Evolutionary conservation across 1,140 invertebrate genomes (phyloP), one percentile per base, ranked within the genome.

Genomic region (Brachionus asplanchnoidis): DNA sequence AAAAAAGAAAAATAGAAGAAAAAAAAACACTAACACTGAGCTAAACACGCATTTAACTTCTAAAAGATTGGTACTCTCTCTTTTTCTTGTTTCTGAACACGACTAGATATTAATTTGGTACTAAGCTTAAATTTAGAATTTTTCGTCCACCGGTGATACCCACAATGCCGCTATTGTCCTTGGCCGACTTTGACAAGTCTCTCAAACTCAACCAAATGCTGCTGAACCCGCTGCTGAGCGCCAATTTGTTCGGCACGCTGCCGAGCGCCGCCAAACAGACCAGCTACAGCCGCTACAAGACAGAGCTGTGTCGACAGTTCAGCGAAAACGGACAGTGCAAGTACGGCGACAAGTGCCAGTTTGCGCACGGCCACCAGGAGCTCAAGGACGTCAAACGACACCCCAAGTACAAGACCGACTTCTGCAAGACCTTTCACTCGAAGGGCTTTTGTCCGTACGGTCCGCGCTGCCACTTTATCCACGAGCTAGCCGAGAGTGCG

Each of bases 391-490:
- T 86, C 9, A 84, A 82, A 17, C 70, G 87, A 26, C 86, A 87
- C 80, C 86, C 86, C 11, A 87, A 87, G 66, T 87, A 86, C 75
- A 87, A 87, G 60, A 87, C 87, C 11, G 85, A 87, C 77, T 85
- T 80, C 23, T 87, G 87, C 70, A 79, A 84, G 50, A 85, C 86
- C 7, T 87, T 86, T 77, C 86, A 87, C 70, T 80, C 85, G 6
- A 85, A 73, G 42, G 87, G 87, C 36, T 86, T 85, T 44, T 87
- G 87, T 85, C 85, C 85, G 12, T 87, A 86, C 79, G 87, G 87
- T 9, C 86, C 86, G 9, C 75, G 87, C 8, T 87, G 87, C 66
- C 85, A 84, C 20, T 87, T 86, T 75, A 85, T 87, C 20, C 87
- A 87, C 68, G 70, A 84, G 23, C 53, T 82, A 0, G 40, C 5